phyloP scores from a whole-genome alignment of 2,888 invertebrate genomes.

The Calameuta idolon region DNA sequence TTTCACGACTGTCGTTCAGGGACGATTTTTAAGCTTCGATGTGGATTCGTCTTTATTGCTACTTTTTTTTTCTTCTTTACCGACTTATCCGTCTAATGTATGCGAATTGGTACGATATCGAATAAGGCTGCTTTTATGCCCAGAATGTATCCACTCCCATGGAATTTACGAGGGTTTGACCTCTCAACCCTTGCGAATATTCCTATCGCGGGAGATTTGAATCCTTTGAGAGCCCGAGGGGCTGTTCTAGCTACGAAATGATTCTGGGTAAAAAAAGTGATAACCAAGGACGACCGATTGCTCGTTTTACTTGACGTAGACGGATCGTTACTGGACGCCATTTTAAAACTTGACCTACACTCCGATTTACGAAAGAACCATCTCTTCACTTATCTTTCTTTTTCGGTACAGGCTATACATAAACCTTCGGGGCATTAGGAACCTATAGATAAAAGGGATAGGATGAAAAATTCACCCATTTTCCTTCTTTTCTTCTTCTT shows the following conservation, averaged over 20 bases:
- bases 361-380: background rate
- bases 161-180: background rate
- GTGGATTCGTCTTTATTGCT: background rate
- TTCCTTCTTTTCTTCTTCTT: background rate
- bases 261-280: background rate
- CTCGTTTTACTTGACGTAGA: background rate
- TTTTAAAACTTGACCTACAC: background rate
- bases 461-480: background rate
- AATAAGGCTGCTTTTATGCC: constrained; percentile 6
- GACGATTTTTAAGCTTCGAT: background rate
- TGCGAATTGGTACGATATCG: constrained; percentile 23
- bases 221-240: background rate
- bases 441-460: background rate
- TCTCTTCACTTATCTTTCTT: background rate
- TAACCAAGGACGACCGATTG: background rate
- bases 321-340: background rate
- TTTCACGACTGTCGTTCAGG: constrained; percentile 35
- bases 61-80: background rate
- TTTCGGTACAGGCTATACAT: background rate
- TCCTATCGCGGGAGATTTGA: background rate
- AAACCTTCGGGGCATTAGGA: background rate
- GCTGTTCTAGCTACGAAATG: background rate
- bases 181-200: background rate
- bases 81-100: background rate
- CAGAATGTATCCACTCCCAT: background rate